Evolutionary conservation across 2,888 invertebrate genomes (phyloP).

Genomic region (Fragum sueziense): DNA sequence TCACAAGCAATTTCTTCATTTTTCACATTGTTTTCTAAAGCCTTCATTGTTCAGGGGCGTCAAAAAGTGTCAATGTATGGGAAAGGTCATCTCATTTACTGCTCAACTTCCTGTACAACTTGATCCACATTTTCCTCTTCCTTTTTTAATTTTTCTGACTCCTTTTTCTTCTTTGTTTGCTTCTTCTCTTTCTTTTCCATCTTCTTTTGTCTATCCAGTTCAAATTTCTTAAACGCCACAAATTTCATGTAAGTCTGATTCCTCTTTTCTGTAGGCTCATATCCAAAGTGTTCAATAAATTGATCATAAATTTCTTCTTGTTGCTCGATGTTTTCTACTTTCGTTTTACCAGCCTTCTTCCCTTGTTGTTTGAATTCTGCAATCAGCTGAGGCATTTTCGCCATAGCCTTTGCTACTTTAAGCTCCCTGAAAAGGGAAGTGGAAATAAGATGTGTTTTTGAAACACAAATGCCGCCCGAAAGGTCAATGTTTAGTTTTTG

Average conservation of each 20-base stretch:
- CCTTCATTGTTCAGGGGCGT: too few relatives aligned
- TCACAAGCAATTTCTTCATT: neutral
- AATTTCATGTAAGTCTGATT: slow-evolving; percentile 35
- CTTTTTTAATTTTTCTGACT: neutral
- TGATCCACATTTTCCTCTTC: neutral
- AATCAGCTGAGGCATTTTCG: slow-evolving; percentile 43
- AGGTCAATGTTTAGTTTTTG: too few relatives aligned
- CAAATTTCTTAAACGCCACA: neutral
- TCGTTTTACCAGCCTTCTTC: slow-evolving; percentile 5
- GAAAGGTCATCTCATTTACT: too few relatives aligned
- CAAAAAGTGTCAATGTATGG: too few relatives aligned
- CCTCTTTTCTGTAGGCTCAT: slow-evolving; percentile 11
- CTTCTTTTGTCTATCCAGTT: neutral
- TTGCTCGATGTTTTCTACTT: neutral
- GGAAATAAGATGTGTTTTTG: too few relatives aligned
- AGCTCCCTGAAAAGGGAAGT: slow-evolving; percentile 48
- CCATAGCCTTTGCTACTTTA: slow-evolving; percentile 44
- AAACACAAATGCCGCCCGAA: too few relatives aligned
- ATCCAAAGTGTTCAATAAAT: slow-evolving; percentile 49
- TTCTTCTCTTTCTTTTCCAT: neutral
- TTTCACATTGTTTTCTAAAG: neutral
- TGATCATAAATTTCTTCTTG: slow-evolving; percentile 28
- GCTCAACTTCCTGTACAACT: neutral
- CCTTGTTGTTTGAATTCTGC: slow-evolving; percentile 33
- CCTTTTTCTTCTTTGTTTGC: neutral